phyloP scores from a whole-genome alignment of 2,113 vertebrate species.

The Anseranas semipalmata region DNA sequence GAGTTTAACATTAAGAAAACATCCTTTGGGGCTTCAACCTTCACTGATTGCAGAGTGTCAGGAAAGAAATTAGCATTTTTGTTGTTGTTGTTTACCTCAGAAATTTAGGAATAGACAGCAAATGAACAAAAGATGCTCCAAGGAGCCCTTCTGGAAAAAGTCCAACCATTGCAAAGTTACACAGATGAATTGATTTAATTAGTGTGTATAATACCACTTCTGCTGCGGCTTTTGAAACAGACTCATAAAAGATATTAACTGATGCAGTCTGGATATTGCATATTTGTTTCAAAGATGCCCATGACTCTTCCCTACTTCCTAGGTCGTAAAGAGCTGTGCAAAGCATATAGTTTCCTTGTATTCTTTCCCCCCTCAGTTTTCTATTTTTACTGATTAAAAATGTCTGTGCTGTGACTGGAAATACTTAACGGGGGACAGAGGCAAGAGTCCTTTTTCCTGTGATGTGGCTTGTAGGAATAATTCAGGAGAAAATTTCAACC shows the following conservation, averaged over 20 bases:
- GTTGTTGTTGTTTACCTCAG: slow-evolving; percentile 67
- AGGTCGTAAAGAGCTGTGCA: slow-evolving; percentile 11
- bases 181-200: slow-evolving; percentile 77
- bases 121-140: slow-evolving; percentile 61
- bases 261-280: not conserved
- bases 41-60: slow-evolving; percentile 22
- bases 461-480: not conserved
- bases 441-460: not conserved
- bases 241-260: slow-evolving; percentile 57
- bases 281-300: slow-evolving; percentile 18
- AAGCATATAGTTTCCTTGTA: not conserved
- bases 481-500: not conserved
- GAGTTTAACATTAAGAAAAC: slow-evolving; percentile 27
- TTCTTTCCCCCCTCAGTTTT: not conserved
- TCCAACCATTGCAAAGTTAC: slow-evolving; percentile 51
- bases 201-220: slow-evolving; percentile 44
- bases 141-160: slow-evolving; percentile 68
- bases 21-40: slow-evolving; percentile 29
- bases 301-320: slow-evolving; percentile 13
- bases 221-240: slow-evolving; percentile 26
- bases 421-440: not conserved
- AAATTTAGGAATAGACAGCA: slow-evolving; percentile 48
- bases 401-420: not conserved
- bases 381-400: not conserved
- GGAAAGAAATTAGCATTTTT: slow-evolving; percentile 48